These are phyloP conservation scores for Caradrina kadenii DNA, from an alignment of 2,888 invertebrate genomes.

Conservation along the genomic window DNA sequence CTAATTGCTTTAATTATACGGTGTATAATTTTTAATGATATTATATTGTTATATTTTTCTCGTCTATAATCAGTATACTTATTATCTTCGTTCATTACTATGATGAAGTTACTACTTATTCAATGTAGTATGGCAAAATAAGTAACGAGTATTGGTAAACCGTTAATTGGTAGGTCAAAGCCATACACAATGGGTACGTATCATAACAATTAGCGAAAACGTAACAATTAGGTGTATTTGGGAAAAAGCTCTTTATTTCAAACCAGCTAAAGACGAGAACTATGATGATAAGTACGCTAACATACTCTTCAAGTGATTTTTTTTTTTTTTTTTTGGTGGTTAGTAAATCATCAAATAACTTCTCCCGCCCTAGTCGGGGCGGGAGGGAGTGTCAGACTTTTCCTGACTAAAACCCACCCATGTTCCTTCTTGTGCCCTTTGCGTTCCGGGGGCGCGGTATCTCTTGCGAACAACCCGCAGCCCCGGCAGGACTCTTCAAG, in stretches of 20 bases:
- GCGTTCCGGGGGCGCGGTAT: too few species aligned
- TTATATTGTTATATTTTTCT: background rate
- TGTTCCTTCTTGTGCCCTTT: too few species aligned
- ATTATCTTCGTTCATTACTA: background rate
- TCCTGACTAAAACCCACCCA: too few species aligned
- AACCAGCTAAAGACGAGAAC: background rate
- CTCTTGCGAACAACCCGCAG: too few species aligned
- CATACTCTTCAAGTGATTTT: too few species aligned
- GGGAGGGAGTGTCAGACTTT: too few species aligned
- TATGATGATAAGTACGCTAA: conserved; percentile 10
- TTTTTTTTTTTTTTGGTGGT: too few species aligned
- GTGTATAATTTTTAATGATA: background rate
- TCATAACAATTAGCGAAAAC: conserved; percentile 41
- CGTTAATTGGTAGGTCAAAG: conserved; percentile 53
- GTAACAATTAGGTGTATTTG: conserved; percentile 11
- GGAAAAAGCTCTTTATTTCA: conserved; percentile 33
- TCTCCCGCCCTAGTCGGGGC: too few species aligned
- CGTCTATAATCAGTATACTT: background rate
- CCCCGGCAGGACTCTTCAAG: too few species aligned
- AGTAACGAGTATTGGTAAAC: conserved; percentile 12
- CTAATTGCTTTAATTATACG: conserved; percentile 1
- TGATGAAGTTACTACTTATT: conserved; percentile 4
- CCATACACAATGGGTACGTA: background rate
- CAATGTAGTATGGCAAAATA: conserved; percentile 43
- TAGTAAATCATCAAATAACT: too few species aligned